Conservation (phyloP, 2,797 vertebrate genomes). For the Chelon auratus region DNA sequence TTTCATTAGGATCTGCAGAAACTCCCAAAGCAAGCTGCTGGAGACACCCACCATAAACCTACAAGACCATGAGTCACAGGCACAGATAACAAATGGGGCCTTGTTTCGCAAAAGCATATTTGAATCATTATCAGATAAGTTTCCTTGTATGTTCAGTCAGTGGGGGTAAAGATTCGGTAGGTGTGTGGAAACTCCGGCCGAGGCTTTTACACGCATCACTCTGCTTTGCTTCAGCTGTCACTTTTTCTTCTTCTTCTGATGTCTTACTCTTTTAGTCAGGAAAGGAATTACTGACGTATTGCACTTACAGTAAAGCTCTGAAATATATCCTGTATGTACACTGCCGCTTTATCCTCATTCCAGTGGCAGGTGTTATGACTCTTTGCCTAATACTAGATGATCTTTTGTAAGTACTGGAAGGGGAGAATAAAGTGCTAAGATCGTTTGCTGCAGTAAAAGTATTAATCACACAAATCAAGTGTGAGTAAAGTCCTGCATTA, state of each 20-base stretch:
- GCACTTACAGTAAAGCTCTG: background rate
- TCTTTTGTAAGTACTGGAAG: background rate
- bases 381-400: background rate
- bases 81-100: slow-evolving; percentile 43
- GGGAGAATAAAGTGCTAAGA: background rate
- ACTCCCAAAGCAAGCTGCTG: slow-evolving; percentile 12
- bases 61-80: slow-evolving; percentile 38
- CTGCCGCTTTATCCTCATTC: background rate
- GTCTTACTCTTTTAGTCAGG: background rate
- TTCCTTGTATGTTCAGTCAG: background rate
- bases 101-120: slow-evolving; percentile 36
- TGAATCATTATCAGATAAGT: slow-evolving; percentile 35
- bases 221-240: slow-evolving; percentile 10
- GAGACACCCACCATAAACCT: slow-evolving; percentile 41
- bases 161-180: slow-evolving; percentile 11
- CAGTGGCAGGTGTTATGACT: background rate
- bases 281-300: background rate
- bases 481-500: too few species aligned
- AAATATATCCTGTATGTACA: background rate
- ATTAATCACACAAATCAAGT: too few species aligned
- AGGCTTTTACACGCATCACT: slow-evolving; percentile 23
- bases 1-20: slow-evolving; percentile 33
- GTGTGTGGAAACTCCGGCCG: slow-evolving; percentile 36
- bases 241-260: background rate
- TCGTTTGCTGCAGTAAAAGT: too few species aligned